These are phyloP conservation scores for Sapayoa aenigma DNA, from an alignment of 2,113 vertebrate genomes.

Conservation along the genomic window DNA sequence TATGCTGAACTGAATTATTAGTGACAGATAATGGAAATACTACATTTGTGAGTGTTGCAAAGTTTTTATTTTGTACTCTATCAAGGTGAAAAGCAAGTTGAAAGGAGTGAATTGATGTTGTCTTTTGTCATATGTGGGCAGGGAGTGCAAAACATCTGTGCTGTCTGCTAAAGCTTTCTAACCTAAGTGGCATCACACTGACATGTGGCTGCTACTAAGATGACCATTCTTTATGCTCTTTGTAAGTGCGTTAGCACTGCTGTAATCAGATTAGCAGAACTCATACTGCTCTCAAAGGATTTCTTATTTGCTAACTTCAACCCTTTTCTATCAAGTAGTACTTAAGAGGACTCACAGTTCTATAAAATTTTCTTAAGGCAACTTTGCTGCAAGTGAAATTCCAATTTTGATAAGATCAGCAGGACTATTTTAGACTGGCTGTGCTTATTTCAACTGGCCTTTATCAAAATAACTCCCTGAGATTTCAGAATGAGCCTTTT, in stretches of 20 bases:
- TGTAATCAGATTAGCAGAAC: not conserved
- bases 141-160: not conserved
- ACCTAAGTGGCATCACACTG: not conserved
- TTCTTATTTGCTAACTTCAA: not conserved
- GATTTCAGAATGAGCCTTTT: not conserved
- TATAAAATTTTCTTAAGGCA: not conserved
- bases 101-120: not conserved
- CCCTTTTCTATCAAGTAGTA: not conserved
- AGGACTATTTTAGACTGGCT: not conserved
- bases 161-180: not conserved
- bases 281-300: not conserved
- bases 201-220: not conserved
- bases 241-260: not conserved
- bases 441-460: not conserved
- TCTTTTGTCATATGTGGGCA: not conserved
- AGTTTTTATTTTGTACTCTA: not conserved
- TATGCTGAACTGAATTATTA: not conserved
- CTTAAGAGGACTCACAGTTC: not conserved
- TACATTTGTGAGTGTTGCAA: not conserved
- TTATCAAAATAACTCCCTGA: not conserved
- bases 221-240: not conserved
- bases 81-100: fast-evolving
- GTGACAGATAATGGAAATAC: not conserved
- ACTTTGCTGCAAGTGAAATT: not conserved
- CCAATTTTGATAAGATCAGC: not conserved